Conservation (phyloP, 2,888 invertebrate species). For the Amitus sp. region DNA sequence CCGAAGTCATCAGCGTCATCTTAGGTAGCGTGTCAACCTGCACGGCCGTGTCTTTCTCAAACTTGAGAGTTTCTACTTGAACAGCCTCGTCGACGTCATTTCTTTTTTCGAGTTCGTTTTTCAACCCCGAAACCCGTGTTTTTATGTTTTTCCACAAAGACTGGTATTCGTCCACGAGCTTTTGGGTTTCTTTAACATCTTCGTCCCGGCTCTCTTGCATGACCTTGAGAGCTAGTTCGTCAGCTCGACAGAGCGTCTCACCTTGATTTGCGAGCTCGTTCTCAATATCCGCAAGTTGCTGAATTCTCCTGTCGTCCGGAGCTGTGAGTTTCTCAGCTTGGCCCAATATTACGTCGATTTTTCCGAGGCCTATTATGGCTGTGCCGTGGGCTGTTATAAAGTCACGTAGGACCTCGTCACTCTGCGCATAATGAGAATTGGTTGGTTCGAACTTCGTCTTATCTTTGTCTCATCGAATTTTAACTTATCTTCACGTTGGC, state of each 20-base stretch:
- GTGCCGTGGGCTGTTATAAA: slow-evolving; percentile 78
- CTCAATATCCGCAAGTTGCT: slow-evolving; percentile 69
- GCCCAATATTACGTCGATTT: slow-evolving; percentile 78
- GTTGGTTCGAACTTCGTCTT: too few relatives aligned
- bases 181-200: slow-evolving; percentile 70
- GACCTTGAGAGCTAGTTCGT: slow-evolving; percentile 71
- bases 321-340: slow-evolving; percentile 73
- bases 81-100: slow-evolving; percentile 70
- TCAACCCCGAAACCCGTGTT: slow-evolving; percentile 67
- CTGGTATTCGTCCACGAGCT: slow-evolving; percentile 75
- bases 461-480: too few relatives aligned
- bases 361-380: slow-evolving; percentile 76
- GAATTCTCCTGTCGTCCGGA: slow-evolving; percentile 64
- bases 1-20: slow-evolving; percentile 75
- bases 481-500: too few relatives aligned
- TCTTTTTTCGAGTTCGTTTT: slow-evolving; percentile 55
- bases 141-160: slow-evolving; percentile 73
- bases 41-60: slow-evolving; percentile 80
- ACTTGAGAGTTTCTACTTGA: slow-evolving; percentile 79
- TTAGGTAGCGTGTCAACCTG: slow-evolving; percentile 84
- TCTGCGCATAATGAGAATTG: too few relatives aligned
- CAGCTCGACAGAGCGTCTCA: slow-evolving; percentile 69
- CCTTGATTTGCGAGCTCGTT: slow-evolving; percentile 69
- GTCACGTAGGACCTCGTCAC: slow-evolving; percentile 73
- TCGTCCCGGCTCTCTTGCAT: slow-evolving; percentile 70